Evolutionary conservation across 2,113 vertebrate genomes (phyloP).

Genomic region (Macquaria ambigua): DNA sequence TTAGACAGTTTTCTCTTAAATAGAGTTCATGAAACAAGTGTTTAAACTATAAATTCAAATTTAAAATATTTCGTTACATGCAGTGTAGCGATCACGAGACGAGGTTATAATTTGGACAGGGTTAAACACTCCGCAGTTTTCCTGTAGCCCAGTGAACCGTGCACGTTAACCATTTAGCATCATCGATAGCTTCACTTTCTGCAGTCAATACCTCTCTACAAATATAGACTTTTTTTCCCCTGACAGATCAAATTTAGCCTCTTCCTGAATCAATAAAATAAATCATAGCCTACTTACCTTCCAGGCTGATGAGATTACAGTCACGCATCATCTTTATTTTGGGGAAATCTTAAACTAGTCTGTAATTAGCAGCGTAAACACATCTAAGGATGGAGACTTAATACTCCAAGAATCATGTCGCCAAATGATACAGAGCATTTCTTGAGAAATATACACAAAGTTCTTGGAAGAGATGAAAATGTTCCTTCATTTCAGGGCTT

Average conservation of each 20-base stretch:
- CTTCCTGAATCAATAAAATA: conserved; percentile 48
- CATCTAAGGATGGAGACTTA: neutral
- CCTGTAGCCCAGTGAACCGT: neutral
- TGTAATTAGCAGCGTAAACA: conserved; percentile 2
- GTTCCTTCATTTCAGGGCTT: neutral
- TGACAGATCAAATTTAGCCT: neutral
- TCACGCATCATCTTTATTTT: conserved; percentile 29
- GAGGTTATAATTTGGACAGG: neutral
- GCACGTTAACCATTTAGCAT: neutral
- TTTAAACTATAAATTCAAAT: neutral
- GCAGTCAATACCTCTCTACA: conserved; percentile 13
- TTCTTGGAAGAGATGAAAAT: neutral
- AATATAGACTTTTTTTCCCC: neutral
- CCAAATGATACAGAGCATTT: conserved; percentile 17
- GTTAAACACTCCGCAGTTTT: neutral
- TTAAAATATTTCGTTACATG: neutral
- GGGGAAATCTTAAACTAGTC: neutral
- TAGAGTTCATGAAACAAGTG: neutral
- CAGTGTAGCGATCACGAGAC: neutral
- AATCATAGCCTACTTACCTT: conserved; percentile 69
- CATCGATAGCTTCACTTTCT: neutral
- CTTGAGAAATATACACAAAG: conserved; percentile 1
- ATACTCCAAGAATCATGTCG: neutral
- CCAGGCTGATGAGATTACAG: conserved; percentile 40
- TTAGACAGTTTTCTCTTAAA: neutral